phyloP scores from a whole-genome alignment of 2,797 vertebrate genomes.

The Sebastes minor region DNA sequence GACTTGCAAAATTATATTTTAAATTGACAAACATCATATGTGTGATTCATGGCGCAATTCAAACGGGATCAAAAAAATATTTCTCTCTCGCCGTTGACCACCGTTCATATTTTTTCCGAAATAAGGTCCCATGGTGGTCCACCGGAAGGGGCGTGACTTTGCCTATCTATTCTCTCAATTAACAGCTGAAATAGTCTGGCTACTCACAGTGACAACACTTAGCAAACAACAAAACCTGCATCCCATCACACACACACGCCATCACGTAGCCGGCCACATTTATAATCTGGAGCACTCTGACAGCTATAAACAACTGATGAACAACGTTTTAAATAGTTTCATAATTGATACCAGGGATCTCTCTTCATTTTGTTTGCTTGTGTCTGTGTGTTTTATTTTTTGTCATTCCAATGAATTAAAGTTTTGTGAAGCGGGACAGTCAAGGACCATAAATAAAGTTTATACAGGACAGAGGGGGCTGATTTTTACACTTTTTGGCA shows the following conservation, averaged over 20 bases:
- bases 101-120: not conserved
- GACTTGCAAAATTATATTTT: not conserved
- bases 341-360: constrained; percentile 65
- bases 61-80: not conserved
- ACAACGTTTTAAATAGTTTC: constrained; percentile 54
- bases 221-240: not conserved
- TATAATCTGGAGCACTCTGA: constrained; percentile 13
- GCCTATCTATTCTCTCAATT: not conserved
- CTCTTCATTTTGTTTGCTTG: constrained; percentile 56
- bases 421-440: constrained; percentile 56
- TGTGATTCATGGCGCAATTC: not conserved
- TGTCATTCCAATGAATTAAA: constrained; percentile 53
- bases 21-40: not conserved
- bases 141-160: not conserved
- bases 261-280: not conserved
- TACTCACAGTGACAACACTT: not conserved
- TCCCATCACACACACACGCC: not conserved
- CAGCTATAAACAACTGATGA: constrained; percentile 52
- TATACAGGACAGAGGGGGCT: constrained; percentile 38
- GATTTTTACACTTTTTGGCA: constrained; percentile 55
- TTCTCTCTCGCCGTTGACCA: not conserved
- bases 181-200: not conserved
- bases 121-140: not conserved
- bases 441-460: constrained; percentile 64
- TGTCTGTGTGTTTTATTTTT: constrained; percentile 32